Evolutionary conservation across 1,140 invertebrate genomes (phyloP), one percentile per base, ranked within the genome.

Genomic region (Nasonia longicornis): DNA sequence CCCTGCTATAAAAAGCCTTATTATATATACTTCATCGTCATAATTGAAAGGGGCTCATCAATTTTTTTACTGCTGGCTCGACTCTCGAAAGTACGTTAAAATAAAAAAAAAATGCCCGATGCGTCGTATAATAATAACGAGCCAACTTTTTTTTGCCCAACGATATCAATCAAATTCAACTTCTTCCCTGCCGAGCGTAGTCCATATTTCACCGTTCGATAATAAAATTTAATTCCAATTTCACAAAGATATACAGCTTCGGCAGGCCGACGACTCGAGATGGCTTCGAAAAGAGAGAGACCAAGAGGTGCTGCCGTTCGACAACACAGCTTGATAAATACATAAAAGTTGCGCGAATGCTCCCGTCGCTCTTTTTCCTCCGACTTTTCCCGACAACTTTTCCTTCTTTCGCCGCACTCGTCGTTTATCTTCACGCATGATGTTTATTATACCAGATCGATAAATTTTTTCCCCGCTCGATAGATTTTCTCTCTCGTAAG

Each of bases 401-500:
- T 52, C 8, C 38, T 42, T 66, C 1, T 80, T 20, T 38, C n/a
- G 38, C 11, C 10, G 11, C 22, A 16, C n/a, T 58, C 22, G 48
- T 70, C 45, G 42, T 29, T 48, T 35, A 52, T 78, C 67, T 78
- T 29, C 22, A 22, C 16, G 29, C 45, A 12, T n/a, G 66, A 70
- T 26, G 48, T 72, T 79, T 72, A 79, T 79, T 79, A 63, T 71
- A 35, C 31, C 45, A 35, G 42, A 78, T 71, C 48, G 48, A 72
- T 31, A 48, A 16, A 26, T 35, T 63, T 31, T n/a, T n/a, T n/a
- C 58, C 73, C 4, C 64, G 2, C 45, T 29, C 72, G 26, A 52
- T 31, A 58, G 52, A 58, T 58, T 58, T n/a, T 16, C 2, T 20
- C 14, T 14, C 14, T 3, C 1, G 26, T 2, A 16, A 20, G 52